Evolutionary conservation across 2,888 invertebrate genomes (phyloP), one percentile per base, ranked within the genome.

Genomic region (Drosophila ustulata): DNA sequence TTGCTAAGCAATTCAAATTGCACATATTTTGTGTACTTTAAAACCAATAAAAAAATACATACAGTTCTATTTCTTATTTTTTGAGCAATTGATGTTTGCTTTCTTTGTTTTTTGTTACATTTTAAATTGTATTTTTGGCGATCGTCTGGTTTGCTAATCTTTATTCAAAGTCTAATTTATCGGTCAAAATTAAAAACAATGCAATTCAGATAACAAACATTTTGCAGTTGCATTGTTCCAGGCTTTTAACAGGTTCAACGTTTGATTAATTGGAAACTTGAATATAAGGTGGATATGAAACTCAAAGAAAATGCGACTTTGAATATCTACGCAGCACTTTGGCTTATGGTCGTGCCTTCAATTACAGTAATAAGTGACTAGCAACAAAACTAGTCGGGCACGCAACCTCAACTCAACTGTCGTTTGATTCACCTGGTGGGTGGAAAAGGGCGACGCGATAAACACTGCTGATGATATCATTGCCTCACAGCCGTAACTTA

Each of bases 401-500:
- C 81, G 87, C 87, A 86, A 83, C 61, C 32, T 55, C 34, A 18
- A 18, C 18, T 18, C 18, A 37, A 23, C 64, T 64, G 61, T 52
- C 34, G 41, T 18, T 62, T 67, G 61, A 71, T 62, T 76, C 78
- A 70, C 45, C 57, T 43, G 28, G 43, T 28, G 13, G 61, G 39
- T 45, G 55, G 49, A 64, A 65, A 51, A 66, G 72, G 66, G 77
- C 68, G 72, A 23, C 59, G 50, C 61, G 41, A 46, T 78, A 71
- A 75, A 64, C 68, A 71, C 57, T 67, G 59, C 37, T 37, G 84
- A 81, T 83, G 83, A 87, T 83, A 83, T 83, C 83, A 83, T 37
- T 37, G n/a, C 63, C 57, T 41, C 68, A 46, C 65, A 37, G 23
- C 8, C n/a, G 23, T n/a, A 49, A 37, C 3, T 49, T 28, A 18